phyloP scores from a whole-genome alignment of 1,140 invertebrate genomes.

The Helicoverpa zea region DNA sequence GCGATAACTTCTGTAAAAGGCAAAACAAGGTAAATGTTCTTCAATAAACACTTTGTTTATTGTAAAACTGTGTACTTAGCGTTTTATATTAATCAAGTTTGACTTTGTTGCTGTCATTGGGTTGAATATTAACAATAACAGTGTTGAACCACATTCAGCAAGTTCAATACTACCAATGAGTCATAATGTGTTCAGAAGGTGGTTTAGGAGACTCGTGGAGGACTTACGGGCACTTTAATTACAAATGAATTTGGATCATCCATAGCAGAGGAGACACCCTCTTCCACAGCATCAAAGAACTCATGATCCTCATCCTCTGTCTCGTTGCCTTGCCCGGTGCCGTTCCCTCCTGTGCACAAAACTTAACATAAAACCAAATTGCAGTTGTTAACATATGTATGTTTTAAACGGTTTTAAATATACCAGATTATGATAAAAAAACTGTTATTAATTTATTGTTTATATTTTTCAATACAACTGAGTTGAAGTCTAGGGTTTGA shows the following conservation, averaged over 20 bases:
- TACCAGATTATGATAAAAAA: too few species aligned
- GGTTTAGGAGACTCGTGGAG: neutral
- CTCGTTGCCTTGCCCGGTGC: conserved; percentile 87
- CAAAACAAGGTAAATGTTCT: neutral
- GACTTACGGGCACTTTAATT: conserved; percentile 88
- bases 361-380: neutral
- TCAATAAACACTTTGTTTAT: neutral
- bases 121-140: neutral
- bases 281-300: conserved; percentile 96
- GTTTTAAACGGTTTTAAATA: too few species aligned
- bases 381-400: too few species aligned
- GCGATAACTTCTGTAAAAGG: neutral
- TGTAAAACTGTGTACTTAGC: neutral
- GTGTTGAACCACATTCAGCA: neutral
- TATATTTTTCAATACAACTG: too few species aligned
- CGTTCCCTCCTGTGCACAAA: conserved; percentile 74
- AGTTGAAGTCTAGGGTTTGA: too few species aligned
- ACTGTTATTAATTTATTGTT: too few species aligned
- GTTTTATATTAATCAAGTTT: neutral
- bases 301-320: conserved; percentile 96
- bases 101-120: neutral
- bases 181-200: neutral
- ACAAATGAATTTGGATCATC: conserved; percentile 89
- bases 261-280: conserved; percentile 84
- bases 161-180: conserved; percentile 2